Percentiles rank a stretch among this genome's conserved stretches.
These are phyloP conservation scores for Pluvialis apricaria DNA, from an alignment of 2,113 vertebrate species.

Conservation along the genomic window DNA sequence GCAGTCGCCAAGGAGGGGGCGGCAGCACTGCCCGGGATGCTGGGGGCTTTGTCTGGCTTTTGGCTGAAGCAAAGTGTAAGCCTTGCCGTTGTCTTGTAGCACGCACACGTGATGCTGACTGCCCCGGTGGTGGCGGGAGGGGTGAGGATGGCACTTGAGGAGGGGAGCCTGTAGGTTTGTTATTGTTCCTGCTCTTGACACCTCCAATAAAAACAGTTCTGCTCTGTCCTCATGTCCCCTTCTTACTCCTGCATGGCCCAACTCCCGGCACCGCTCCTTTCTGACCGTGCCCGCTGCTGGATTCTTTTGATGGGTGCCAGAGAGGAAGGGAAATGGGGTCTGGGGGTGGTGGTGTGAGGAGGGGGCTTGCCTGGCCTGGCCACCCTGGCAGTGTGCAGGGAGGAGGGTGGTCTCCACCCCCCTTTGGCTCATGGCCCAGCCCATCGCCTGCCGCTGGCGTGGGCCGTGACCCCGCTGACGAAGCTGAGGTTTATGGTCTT, in stretches of 20 bases:
- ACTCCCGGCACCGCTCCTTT: not conserved
- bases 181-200: conserved; percentile 63
- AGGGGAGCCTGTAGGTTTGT: conserved; percentile 57
- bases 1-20: not conserved
- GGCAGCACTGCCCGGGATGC: not conserved
- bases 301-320: not conserved
- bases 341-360: not conserved
- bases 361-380: not conserved
- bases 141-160: conserved; percentile 60
- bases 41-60: conserved; percentile 20
- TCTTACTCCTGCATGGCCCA: not conserved
- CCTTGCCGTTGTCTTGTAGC: conserved; percentile 67
- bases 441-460: fast-evolving
- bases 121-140: not conserved
- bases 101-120: conserved; percentile 60
- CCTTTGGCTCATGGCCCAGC: not conserved
- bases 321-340: not conserved
- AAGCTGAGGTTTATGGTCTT: not conserved
- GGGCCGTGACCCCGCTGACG: not conserved
- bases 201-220: conserved; percentile 70
- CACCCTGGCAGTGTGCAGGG: not conserved
- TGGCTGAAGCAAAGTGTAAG: conserved; percentile 24
- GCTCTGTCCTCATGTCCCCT: conserved; percentile 11
- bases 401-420: not conserved
- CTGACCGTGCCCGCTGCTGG: not conserved